Evolutionary conservation across 64 coral and sea anemone genomes (phyloP).

Genomic region (Anthopleura sola): DNA sequence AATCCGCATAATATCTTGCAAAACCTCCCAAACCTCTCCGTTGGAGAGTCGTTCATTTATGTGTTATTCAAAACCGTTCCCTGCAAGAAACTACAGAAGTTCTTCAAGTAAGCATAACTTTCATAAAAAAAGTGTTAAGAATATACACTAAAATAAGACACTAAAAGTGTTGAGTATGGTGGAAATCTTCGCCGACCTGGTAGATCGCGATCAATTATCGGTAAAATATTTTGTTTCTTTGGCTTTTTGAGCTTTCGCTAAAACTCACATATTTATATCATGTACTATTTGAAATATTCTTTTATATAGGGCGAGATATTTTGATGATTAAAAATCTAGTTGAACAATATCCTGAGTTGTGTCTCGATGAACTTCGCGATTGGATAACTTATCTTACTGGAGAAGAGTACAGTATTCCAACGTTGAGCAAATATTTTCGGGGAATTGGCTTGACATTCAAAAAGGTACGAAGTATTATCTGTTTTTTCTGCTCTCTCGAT

Average conservation of each 20-base stretch:
- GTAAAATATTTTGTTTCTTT: background rate
- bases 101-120: constrained; percentile 33
- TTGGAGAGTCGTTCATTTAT: too few species aligned
- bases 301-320: constrained; percentile 21
- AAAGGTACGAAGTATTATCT: background rate
- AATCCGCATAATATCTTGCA: too few species aligned
- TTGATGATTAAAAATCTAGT: constrained; percentile 17
- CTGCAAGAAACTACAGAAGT: constrained; percentile 15
- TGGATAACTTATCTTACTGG: constrained; percentile 16
- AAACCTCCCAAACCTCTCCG: too few species aligned
- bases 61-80: constrained; percentile 5
- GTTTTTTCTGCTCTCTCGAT: background rate
- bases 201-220: constrained; percentile 13
- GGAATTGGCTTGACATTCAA: constrained; percentile 3
- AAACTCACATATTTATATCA: background rate
- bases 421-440: background rate
- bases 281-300: background rate
- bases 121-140: constrained; percentile 29
- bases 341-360: constrained; percentile 35
- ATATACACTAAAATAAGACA: constrained; percentile 23
- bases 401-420: constrained; percentile 2
- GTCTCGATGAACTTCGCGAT: constrained; percentile 7
- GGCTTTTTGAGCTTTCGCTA: background rate
- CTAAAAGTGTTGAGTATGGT: constrained; percentile 21
- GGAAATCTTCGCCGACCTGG: background rate